phyloP scores from a whole-genome alignment of 2,797 vertebrate species.

The Pangasius djambal region DNA sequence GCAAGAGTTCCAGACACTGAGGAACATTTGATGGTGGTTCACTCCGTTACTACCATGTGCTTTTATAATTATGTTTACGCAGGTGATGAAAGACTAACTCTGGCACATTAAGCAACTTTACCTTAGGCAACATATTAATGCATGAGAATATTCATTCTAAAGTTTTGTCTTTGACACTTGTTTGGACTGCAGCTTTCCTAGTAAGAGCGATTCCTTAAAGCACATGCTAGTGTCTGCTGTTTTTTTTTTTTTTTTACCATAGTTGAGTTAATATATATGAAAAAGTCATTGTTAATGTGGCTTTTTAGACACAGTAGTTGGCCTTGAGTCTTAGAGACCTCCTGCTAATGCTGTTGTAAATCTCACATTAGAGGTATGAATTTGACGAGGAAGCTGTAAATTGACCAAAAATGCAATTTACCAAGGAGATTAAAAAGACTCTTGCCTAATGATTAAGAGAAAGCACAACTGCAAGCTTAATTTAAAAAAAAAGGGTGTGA shows the following conservation, averaged over 20 bases:
- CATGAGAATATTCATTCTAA: not conserved
- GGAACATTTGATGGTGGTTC: not conserved
- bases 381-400: not conserved
- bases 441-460: not conserved
- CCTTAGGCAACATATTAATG: not conserved
- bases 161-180: not conserved
- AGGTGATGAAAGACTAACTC: constrained; percentile 14
- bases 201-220: not conserved
- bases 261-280: not conserved
- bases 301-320: constrained; percentile 24
- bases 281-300: not conserved
- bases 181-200: not conserved
- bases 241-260: not conserved
- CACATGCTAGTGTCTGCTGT: not conserved
- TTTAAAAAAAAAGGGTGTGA: not conserved
- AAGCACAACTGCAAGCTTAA: not conserved
- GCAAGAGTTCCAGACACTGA: not conserved
- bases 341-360: constrained; percentile 11
- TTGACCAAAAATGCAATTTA: not conserved
- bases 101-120: not conserved
- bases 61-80: constrained; percentile 29
- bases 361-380: not conserved
- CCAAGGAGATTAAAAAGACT: not conserved
- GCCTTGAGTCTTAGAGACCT: constrained; percentile 28
- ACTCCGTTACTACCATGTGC: not conserved